Base-by-base conservation (phyloP, 2,797 vertebrate genomes). In the Typhlichthys eigenmanni region DNA sequence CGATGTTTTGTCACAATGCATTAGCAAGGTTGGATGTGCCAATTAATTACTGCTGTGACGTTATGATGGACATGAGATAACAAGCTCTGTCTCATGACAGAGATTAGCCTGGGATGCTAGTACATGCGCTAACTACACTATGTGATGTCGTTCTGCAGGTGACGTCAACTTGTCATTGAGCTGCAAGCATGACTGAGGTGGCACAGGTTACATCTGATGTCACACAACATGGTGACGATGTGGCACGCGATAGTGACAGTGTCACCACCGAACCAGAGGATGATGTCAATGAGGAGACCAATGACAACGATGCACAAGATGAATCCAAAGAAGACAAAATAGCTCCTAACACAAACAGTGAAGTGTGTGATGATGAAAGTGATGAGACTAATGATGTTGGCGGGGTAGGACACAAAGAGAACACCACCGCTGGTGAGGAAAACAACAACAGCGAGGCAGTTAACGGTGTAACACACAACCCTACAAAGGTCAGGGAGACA, bases 131-230 rank as follows among this genome's bases (percentile, higher is more conserved):
- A 38, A 38, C 38, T 38, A 38, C 9, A 38, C 38, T 38, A 38
- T 38, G 38, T 38, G 38, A 38, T 9, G 46, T 74, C 68, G 32
- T 12, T 78, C 68, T 74, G 45, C 78, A 90, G 88, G 74, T 64
- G 32, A 72, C 53, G 55, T 69, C 38, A 47, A 65, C 75, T 77
- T 82, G 83, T 84, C 86, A 76, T 59, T 19, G 81, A 72, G 75
- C 58, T 78, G 17, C 62, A 85, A 83, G 81, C 80, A 87, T 88
- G 89, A 88, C 87, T 46, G 90, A 92, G 71, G 90, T 92, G 71
- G 88, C 74, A 46, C 84, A 91, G 65, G 81, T 81, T 47, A 66
- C 58, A 46, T 75, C 66, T 17, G 60, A 76, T 1, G 72, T 75
- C 2, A 71, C 57, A 52, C 76, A 76, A 0, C 66, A 87, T 60